phyloP scores from a whole-genome alignment of 2,113 vertebrate species.

The Nematolebias whitei region DNA sequence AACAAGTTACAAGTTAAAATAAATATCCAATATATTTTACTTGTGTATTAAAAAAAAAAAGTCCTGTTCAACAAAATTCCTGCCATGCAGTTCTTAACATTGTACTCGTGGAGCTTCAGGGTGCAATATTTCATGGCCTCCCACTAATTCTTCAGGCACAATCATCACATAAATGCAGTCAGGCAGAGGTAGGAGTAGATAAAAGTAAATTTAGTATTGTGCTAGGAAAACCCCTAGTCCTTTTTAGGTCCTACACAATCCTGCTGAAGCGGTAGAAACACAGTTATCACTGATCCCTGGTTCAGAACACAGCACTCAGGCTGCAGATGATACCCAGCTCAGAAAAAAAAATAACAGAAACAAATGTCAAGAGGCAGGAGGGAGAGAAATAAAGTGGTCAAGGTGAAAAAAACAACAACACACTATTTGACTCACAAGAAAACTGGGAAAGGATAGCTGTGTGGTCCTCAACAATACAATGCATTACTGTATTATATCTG shows the following conservation, averaged over 20 bases:
- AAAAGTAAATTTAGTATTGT: constrained; percentile 48
- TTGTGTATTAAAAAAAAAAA: constrained; percentile 6
- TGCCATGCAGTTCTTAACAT: constrained; percentile 11
- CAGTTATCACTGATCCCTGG: constrained; percentile 32
- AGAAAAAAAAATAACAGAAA: constrained; percentile 16
- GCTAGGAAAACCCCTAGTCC: constrained; percentile 40
- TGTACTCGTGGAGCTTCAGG: constrained; percentile 18
- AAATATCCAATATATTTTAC: constrained; percentile 6
- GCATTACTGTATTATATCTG: neutral
- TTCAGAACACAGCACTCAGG: constrained; percentile 21
- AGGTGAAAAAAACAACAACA: constrained; percentile 21
- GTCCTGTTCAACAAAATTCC: constrained; percentile 13
- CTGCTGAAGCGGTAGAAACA: constrained; percentile 47
- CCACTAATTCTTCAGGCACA: constrained; percentile 28
- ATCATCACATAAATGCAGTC: constrained; percentile 34
- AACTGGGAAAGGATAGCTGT: neutral
- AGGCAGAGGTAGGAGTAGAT: constrained; percentile 28
- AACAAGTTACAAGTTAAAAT: constrained; percentile 9
- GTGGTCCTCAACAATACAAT: neutral
- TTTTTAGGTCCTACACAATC: constrained; percentile 40
- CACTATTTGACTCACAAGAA: constrained; percentile 17
- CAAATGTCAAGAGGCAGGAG: constrained; percentile 7
- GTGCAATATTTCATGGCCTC: constrained; percentile 38
- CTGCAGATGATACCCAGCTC: constrained; percentile 2
- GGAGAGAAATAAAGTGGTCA: constrained; percentile 16